phyloP scores from a whole-genome alignment of 2,797 vertebrate species.

The Carcharodon carcharias region DNA sequence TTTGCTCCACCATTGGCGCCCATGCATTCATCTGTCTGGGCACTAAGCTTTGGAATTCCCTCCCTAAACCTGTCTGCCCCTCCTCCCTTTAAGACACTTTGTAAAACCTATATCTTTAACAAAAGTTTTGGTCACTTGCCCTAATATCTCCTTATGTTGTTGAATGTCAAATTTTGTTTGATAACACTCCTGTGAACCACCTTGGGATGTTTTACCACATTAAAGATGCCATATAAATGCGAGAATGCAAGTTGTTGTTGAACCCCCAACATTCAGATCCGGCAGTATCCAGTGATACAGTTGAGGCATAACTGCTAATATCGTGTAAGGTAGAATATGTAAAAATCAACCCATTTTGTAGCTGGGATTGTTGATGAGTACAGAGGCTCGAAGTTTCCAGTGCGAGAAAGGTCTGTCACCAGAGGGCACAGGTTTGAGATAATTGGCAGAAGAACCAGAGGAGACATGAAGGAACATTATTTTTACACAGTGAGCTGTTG shows the following conservation, averaged over 20 bases:
- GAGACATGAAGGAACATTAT: neutral
- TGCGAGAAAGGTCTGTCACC: neutral
- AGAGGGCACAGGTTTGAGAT: neutral
- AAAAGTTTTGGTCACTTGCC: too few relatives aligned
- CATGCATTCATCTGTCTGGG: neutral
- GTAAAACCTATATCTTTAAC: neutral
- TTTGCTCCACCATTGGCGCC: neutral
- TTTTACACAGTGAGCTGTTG: neutral
- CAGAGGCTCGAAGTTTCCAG: neutral
- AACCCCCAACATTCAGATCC: neutral
- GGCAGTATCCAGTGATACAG: neutral
- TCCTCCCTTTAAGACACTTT: neutral
- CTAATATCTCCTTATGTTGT: neutral
- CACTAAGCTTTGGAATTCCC: neutral
- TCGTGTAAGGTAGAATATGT: neutral
- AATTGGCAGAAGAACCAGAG: neutral
- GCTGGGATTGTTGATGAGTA: neutral
- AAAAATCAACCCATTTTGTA: neutral
- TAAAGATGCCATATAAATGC: neutral
- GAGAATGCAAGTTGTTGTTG: neutral
- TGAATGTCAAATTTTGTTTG: neutral
- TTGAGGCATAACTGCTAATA: neutral
- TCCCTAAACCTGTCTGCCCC: too few relatives aligned
- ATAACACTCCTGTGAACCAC: neutral
- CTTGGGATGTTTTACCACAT: neutral